Base-by-base conservation (phyloP, 2,113 vertebrate genomes). In the Centrocercus urophasianus region DNA sequence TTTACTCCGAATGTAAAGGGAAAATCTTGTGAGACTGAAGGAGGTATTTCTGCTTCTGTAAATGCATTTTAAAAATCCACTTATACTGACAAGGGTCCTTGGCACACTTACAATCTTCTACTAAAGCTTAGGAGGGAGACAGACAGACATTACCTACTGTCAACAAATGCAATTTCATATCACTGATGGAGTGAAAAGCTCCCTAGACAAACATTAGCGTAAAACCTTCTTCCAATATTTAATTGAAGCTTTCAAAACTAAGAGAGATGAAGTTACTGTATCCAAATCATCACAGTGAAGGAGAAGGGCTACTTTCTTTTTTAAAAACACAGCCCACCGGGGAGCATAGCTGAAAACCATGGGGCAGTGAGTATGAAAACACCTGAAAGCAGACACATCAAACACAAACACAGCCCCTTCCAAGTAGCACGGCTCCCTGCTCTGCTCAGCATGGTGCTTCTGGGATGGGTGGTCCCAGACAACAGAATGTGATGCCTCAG, bases 111-210 rank as follows among this genome's bases (percentile, higher is more conserved):
- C 91, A 73, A 69, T 88, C 86, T 67, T 81, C 92, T 83, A 34
- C 81, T 89, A 87, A 91, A 92, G 81, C 86, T 92, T 70, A 79
- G 64, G 88, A 96, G 28, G 28, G 38, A 52, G 94, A 96, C 90
- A 96, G 78, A 89, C 82, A 93, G 90, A 90, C 80, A 86, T 93
- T 95, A 94, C 43, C 89, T 89, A 92, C 73, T 79, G 90, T 90
- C 90, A 96, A 90, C 89, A 94, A 93, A 90, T 0, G 24, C 91
- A 84, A 87, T 92, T 89, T 94, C 94, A 66, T 89, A 83, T 87
- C 81, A 36, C 63, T 79, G 89, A 94, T 59, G 67, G 91, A 95
- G 54, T 42, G 40, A 95, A 96, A 95, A 93, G 93, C 94, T 95
- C 93, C 95, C 95, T 17, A 87, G 93, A 91, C 84, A 94, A 96